Evolutionary conservation across 2,888 invertebrate genomes (phyloP).

Genomic region (Tinea trinotella): DNA sequence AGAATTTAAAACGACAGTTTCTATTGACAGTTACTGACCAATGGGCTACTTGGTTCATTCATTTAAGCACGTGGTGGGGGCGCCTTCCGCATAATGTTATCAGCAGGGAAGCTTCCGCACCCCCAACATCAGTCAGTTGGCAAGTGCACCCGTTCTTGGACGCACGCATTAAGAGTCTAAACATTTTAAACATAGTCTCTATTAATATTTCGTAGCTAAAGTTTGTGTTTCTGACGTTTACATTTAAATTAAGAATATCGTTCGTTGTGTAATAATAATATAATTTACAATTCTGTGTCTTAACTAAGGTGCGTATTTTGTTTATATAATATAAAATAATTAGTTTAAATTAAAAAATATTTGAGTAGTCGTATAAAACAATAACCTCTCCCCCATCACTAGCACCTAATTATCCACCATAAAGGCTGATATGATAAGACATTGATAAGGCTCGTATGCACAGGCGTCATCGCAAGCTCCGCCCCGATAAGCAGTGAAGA

Average conservation of each 20-base stretch:
- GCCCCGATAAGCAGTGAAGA: constrained; percentile 60
- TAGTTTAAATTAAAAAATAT: neutral
- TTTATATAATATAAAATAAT: neutral
- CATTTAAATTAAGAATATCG: neutral
- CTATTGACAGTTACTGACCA: constrained; percentile 17
- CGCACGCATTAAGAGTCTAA: constrained; percentile 43
- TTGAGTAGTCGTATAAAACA: neutral
- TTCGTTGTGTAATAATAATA: neutral
- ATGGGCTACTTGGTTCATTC: constrained; percentile 63
- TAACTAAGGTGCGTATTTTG: constrained; percentile 5
- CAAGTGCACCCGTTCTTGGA: constrained; percentile 64
- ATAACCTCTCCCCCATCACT: neutral
- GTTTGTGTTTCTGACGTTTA: neutral
- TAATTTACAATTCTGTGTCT: neutral
- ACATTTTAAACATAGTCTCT: neutral
- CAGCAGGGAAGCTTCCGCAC: constrained; percentile 62
- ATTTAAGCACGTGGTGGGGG: constrained; percentile 53
- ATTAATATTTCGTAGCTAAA: neutral
- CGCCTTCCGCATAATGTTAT: constrained; percentile 70
- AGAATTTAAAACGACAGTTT: neutral
- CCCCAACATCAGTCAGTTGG: constrained; percentile 47
- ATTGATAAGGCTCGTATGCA: neutral
- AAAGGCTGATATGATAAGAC: neutral
- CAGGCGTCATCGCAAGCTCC: constrained; percentile 45
- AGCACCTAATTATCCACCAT: neutral